Conservation (phyloP, 2,113 vertebrate genomes). For the Hystrix cristata region DNA sequence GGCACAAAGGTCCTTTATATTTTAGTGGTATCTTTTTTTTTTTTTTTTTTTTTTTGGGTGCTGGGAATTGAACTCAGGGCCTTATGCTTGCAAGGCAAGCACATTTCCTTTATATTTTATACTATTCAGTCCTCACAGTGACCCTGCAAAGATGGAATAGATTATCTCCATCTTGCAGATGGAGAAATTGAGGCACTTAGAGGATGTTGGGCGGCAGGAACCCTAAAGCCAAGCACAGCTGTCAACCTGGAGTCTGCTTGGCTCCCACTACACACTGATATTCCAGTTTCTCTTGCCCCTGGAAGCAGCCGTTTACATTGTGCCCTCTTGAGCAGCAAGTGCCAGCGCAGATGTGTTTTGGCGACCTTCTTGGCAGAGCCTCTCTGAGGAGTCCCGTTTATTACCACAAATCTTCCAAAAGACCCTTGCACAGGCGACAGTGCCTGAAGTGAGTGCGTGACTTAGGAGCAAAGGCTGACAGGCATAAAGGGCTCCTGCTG, state of each 20-base stretch:
- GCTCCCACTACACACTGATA: too few relatives aligned
- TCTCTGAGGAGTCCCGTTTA: neutral
- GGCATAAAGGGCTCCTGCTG: neutral
- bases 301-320: neutral
- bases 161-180: neutral
- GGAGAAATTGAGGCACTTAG: neutral
- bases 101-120: neutral
- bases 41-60: too few relatives aligned
- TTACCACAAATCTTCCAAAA: neutral
- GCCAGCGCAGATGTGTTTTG: neutral
- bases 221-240: neutral
- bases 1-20: neutral
- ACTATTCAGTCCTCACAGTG: neutral
- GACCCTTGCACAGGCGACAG: neutral
- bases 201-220: neutral
- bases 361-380: neutral
- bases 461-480: neutral
- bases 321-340: neutral
- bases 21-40: neutral
- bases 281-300: neutral
- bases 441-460: neutral
- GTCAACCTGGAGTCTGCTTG: neutral
- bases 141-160: neutral
- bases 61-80: too few relatives aligned
- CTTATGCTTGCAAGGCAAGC: too few relatives aligned